These are phyloP conservation scores for Drosophila cracens DNA, from an alignment of 2,888 invertebrate genomes.

Conservation along the genomic window DNA sequence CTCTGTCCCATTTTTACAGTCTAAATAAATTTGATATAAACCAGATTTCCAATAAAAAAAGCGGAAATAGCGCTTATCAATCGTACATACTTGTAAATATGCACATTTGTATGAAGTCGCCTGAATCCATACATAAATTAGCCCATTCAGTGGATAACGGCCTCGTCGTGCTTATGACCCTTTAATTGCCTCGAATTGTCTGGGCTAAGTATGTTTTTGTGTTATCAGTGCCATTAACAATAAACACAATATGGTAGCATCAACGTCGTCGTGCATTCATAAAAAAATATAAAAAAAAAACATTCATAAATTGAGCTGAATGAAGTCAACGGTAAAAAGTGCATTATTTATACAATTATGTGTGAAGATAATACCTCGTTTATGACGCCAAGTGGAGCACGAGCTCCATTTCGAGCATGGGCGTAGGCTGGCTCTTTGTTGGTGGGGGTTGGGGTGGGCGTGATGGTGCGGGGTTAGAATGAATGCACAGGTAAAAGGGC, in stretches of 20 bases:
- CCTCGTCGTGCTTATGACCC: constrained; percentile 42
- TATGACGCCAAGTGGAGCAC: constrained; percentile 37
- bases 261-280: constrained; percentile 35
- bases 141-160: constrained; percentile 24
- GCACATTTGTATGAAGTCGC: too few species aligned
- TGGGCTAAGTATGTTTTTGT: constrained; percentile 62
- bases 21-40: constrained; percentile 6
- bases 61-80: background rate
- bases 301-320: constrained; percentile 40
- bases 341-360: constrained; percentile 74
- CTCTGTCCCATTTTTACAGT: background rate
- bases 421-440: constrained; percentile 5
- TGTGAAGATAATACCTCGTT: constrained; percentile 66
- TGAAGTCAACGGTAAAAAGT: constrained; percentile 66
- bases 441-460: background rate
- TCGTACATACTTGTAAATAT: too few species aligned
- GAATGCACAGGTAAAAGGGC: constrained; percentile 20
- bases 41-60: constrained; percentile 13
- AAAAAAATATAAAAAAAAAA: constrained; percentile 32
- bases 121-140: constrained; percentile 47
- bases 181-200: constrained; percentile 67
- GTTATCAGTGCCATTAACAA: constrained; percentile 71
- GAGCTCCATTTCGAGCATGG: background rate
- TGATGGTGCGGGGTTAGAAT: background rate
- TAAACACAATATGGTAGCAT: constrained; percentile 49